phyloP scores from a whole-genome alignment of 2,888 invertebrate genomes.

The Amphimallon solstitiale region DNA sequence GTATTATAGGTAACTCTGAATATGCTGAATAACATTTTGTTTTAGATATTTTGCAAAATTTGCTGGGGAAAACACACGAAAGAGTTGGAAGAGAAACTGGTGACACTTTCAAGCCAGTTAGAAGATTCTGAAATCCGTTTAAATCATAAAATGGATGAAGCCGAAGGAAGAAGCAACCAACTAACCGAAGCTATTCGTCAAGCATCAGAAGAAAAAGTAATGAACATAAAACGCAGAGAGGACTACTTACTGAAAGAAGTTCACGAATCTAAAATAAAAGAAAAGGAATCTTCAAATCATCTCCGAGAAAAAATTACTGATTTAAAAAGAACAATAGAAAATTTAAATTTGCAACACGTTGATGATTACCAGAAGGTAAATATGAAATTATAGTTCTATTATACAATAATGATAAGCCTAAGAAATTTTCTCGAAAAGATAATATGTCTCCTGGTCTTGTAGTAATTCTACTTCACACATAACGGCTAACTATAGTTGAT shows the following conservation, averaged over 20 bases:
- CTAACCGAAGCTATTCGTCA: slow-evolving; percentile 66
- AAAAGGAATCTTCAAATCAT: slow-evolving; percentile 64
- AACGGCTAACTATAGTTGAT: too few species aligned
- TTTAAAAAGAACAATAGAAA: slow-evolving; percentile 62
- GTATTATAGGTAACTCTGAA: too few species aligned
- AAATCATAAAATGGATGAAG: slow-evolving; percentile 68
- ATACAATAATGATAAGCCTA: too few species aligned
- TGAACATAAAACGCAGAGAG: slow-evolving; percentile 64
- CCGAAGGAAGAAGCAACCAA: slow-evolving; percentile 68
- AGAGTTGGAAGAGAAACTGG: slow-evolving; percentile 69
- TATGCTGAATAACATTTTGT: slow-evolving; percentile 44
- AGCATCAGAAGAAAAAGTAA: slow-evolving; percentile 67
- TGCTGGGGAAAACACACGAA: slow-evolving; percentile 72
- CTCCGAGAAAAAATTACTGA: slow-evolving; percentile 64
- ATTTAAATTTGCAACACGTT: slow-evolving; percentile 53
- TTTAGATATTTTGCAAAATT: slow-evolving; percentile 69
- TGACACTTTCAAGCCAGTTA: slow-evolving; percentile 68
- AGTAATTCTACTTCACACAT: too few species aligned
- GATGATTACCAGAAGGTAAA: slow-evolving; percentile 63
- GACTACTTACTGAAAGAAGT: slow-evolving; percentile 63
- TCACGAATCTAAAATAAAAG: slow-evolving; percentile 61
- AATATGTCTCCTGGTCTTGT: too few species aligned
- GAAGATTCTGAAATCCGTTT: slow-evolving; percentile 66
- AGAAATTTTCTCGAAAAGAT: too few species aligned
- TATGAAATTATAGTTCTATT: not conserved